Base-by-base conservation (phyloP, 1,140 invertebrate species). In the Lamellibrachia luymesi region DNA sequence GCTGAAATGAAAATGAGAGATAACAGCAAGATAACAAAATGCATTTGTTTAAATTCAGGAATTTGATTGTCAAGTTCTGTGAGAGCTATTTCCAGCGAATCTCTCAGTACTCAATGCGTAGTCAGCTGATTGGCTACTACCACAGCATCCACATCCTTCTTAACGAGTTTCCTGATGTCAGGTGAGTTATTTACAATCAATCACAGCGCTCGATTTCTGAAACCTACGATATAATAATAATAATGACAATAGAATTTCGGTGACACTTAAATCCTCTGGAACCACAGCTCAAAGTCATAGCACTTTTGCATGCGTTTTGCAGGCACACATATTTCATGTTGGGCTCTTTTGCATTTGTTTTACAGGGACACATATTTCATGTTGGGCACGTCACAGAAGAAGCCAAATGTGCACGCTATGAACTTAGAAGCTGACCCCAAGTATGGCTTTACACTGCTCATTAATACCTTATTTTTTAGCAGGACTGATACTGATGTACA, bases 361-460 rank as follows among this genome's bases (percentile, higher is more conserved):
- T 92, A 7, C 93, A 96, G 96, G 93, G 95, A 96, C 56, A 95
- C 95, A 25, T 96, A 96, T 93, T 96, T 96, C 93, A 95, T 96
- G 94, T 80, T 96, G 89, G 96, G 96, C 52, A 95, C 96, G 52
- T 93, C 95, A 7, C 95, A 95, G 94, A 95, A 96, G 93, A 96
- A 96, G 94, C 92, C 93, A 49, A 90, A 94, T 13, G 94, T 95
- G 90, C 90, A 10, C 25, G n/a, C 94, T 5, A 93, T 95, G 8
- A 94, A 94, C 1, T 93, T 96, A 8, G 92, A 94, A 50, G 94
- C 95, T 89, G 96, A 96, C 92, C 94, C 96, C 27, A 95, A 95
- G 95, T 96, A 94, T 92, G 49, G 13, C 17, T 90, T 90, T 90
- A 17, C 27, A 17, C 27, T 90, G 8, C 51, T 91, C 90, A 50